Base-by-base conservation (phyloP, 2,888 invertebrate species). In the Amiota mariae region DNA sequence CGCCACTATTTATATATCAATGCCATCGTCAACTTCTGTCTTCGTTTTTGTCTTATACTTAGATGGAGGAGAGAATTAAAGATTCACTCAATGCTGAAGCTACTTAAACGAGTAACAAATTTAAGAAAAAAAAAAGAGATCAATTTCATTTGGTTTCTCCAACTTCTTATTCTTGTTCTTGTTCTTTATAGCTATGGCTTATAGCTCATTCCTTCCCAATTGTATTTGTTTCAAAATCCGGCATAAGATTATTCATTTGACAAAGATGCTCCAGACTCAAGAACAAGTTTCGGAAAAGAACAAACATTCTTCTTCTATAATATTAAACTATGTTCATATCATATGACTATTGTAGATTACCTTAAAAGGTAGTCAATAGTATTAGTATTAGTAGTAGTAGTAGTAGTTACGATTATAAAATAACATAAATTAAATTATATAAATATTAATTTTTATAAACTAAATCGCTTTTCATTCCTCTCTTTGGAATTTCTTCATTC, bases 281-380 rank as follows among this genome's bases (percentile, higher is more conserved):
- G 79, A 82, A 82, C 82, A 18, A 75, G 82, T 82, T 82, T 82
- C 82, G 84, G 80, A 56, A 81, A 78, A 82, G 84, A 82, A 83
- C 79, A 82, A 82, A 82, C 77, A 73, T 47, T 24, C 48, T 24
- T 61, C 36, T 64, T 8, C 63, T 36, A 24, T 24, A 1, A 24
- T 24, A 24, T 24, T 24, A 2, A 2, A 24, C 24, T 24, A 24
- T 2, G 3, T 2, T 24, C 24, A 24, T 24, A 24, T 24, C 66
- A 66, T 36, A 18, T 8, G 47, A 10, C 47, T 64, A 59, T 59
- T 59, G 47, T 12, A 18, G 48, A 59, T 20, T 20, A 59, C 59
- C 59, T 59, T 20, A 20, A 18, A 59, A 24, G 24, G 24, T 24
- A 24, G 24, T 24, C 24, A 24, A 3, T 24, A 24, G 24, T 3